These are phyloP conservation scores for Morphnarchus princeps DNA, from an alignment of 2,113 vertebrate species.

Conservation along the genomic window DNA sequence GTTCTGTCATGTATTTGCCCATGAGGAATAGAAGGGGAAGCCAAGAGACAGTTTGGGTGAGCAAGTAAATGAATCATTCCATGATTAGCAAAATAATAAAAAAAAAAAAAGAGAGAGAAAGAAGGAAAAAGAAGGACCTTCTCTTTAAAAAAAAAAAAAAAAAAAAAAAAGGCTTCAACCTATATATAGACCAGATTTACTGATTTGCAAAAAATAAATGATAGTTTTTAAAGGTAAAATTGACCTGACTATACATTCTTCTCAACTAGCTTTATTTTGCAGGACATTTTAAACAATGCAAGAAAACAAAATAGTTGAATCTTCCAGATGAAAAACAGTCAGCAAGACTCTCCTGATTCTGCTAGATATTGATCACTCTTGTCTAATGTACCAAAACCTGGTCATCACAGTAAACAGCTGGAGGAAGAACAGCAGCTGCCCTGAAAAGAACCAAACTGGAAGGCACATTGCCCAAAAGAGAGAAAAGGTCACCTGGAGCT, in stretches of 20 bases:
- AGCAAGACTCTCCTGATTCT: not conserved
- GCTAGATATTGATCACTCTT: not conserved
- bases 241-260: not conserved
- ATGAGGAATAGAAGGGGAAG: not conserved
- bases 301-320: not conserved
- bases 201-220: not conserved
- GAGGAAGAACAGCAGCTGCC: not conserved
- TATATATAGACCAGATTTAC: not conserved
- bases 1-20: not conserved
- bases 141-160: not conserved
- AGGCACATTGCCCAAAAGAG: not conserved
- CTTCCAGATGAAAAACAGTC: not conserved
- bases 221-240: not conserved
- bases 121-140: not conserved
- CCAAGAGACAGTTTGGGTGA: not conserved
- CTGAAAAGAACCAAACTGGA: not conserved
- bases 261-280: not conserved
- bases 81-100: not conserved
- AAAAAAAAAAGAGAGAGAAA: not conserved
- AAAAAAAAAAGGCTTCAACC: not conserved
- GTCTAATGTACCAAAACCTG: not conserved
- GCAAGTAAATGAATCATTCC: not conserved
- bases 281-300: not conserved
- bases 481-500: not conserved
- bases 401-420: not conserved